Base-by-base conservation (phyloP, 2,797 vertebrate species). In the Microctenopoma steveboyesi region DNA sequence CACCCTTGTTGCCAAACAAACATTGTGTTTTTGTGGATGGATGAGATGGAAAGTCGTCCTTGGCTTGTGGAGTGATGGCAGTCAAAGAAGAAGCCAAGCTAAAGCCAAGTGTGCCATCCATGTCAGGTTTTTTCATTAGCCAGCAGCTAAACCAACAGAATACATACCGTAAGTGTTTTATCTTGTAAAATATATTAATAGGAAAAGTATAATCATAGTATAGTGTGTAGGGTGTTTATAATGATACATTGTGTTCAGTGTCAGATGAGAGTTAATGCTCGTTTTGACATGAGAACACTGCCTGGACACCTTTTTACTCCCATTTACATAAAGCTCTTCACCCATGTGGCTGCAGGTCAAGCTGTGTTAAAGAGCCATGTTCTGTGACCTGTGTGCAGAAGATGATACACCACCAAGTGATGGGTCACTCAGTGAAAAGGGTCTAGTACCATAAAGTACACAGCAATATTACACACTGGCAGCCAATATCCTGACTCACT, bases 1-100 rank as follows among this genome's bases (percentile, higher is more conserved):
- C 53, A 50, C 50, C 49, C 61, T 74, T n/a, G 37, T 81, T 74
- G 69, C 75, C 56, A 64, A 73, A 54, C 56, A 58, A 58, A 79
- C 58, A 53, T 46, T 49, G 62, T 4, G 3, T 69, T 54, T 69
- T n/a, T 62, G 22, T 62, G 22, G 55, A 68, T 30, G 66, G 64
- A 70, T 51, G 7, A 74, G 62, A 76, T 69, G 30, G 57, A 60
- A 63, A 18, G 78, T 75, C 67, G 57, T 70, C 14, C 37, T 14
- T 15, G 40, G 40, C 12, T 42, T 42, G 6, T 25, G 49, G 40
- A 39, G 22, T 64, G 64, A 68, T 57, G 60, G 7, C 62, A 59
- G 71, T 75, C 47, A 68, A 73, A 62, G 62, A 62, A 40, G 72
- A 73, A 65, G 25, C 37, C 46, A 16, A 33, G 18, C 27, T 18